Evolutionary conservation across 2,888 invertebrate species (phyloP).

Genomic region (Zaprionus lineosus): DNA sequence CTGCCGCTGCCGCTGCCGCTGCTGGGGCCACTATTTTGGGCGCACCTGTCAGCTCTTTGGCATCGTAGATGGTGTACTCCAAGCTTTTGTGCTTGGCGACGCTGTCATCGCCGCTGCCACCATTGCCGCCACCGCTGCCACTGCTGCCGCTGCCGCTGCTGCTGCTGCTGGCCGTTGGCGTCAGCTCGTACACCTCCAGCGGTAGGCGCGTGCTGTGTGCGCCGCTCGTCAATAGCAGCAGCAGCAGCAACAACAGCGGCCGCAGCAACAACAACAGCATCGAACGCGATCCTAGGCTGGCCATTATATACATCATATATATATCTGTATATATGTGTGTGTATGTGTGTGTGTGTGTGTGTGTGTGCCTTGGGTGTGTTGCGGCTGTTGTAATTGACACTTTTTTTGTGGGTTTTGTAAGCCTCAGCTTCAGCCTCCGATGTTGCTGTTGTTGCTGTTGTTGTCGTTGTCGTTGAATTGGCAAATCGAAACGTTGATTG

Average conservation of each 20-base stretch:
- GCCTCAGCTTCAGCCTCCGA: slow-evolving; percentile 14
- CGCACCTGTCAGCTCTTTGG: slow-evolving; percentile 60
- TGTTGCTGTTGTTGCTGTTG: slow-evolving; percentile 1
- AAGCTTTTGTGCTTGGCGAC: slow-evolving; percentile 66
- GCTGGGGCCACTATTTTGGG: slow-evolving; percentile 20
- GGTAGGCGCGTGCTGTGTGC: slow-evolving; percentile 80
- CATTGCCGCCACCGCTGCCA: slow-evolving; percentile 33
- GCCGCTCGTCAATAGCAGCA: slow-evolving; percentile 38
- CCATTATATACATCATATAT: slow-evolving; percentile 17
- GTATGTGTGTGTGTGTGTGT: slow-evolving; percentile 25
- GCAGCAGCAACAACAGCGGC: slow-evolving; percentile 36
- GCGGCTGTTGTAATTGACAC: slow-evolving; percentile 77
- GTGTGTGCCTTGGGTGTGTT: slow-evolving; percentile 43
- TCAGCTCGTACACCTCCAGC: slow-evolving; percentile 82
- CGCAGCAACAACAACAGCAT: slow-evolving; percentile 47
- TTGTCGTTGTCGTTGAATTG: slow-evolving; percentile 34
- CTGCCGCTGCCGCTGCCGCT: slow-evolving; percentile 23
- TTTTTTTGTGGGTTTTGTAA: slow-evolving; percentile 46
- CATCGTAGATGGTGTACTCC: slow-evolving; percentile 75
- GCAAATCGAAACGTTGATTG: slow-evolving; percentile 53
- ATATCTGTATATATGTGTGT: slow-evolving; percentile 13
- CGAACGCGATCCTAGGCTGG: slow-evolving; percentile 38
- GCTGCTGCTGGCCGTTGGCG: slow-evolving; percentile 59
- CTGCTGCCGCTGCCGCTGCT: slow-evolving; percentile 17
- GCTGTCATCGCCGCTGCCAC: slow-evolving; percentile 14